These are phyloP conservation scores for Cochlearius cochlearius DNA, from an alignment of 2,113 vertebrate species.

Conservation along the genomic window DNA sequence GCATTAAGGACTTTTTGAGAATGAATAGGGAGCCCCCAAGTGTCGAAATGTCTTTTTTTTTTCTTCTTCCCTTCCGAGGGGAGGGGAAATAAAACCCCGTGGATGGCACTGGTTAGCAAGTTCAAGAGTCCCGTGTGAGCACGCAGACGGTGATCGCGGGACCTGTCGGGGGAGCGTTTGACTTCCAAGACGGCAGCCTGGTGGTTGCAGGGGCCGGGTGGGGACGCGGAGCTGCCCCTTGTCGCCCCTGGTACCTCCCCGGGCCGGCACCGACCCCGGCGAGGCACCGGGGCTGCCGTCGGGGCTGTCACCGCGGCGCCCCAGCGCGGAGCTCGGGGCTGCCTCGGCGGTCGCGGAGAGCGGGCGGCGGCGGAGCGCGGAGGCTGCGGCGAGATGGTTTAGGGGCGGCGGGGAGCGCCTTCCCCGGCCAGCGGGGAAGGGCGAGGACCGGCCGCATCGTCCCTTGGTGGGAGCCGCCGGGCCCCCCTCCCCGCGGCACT, in stretches of 20 bases:
- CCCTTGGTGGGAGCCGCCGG: background rate
- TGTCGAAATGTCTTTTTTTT: background rate
- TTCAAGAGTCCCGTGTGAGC: constrained; percentile 18
- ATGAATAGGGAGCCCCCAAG: constrained; percentile 38
- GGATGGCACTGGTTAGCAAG: constrained; percentile 18
- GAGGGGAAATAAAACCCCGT: constrained; percentile 2
- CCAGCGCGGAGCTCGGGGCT: background rate
- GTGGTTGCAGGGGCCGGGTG: background rate
- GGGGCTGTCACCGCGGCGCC: background rate
- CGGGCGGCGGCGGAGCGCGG: background rate
- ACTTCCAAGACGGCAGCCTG: background rate
- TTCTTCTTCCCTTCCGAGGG: background rate
- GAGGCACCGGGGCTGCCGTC: background rate
- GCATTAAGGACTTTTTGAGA: background rate
- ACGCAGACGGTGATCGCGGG: background rate
- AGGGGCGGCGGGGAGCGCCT: background rate
- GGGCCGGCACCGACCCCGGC: background rate
- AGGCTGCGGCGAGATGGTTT: background rate
- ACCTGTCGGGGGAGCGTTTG: background rate
- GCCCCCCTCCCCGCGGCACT: background rate
- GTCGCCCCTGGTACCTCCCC: background rate
- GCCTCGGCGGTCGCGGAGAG: background rate
- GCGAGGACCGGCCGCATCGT: background rate
- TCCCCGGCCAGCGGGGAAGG: background rate
- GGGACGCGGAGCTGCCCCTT: background rate